Evolutionary conservation across 1,140 invertebrate genomes (phyloP), one percentile per base, ranked within the genome.

Genomic region (Ceratosolen solmsi): DNA sequence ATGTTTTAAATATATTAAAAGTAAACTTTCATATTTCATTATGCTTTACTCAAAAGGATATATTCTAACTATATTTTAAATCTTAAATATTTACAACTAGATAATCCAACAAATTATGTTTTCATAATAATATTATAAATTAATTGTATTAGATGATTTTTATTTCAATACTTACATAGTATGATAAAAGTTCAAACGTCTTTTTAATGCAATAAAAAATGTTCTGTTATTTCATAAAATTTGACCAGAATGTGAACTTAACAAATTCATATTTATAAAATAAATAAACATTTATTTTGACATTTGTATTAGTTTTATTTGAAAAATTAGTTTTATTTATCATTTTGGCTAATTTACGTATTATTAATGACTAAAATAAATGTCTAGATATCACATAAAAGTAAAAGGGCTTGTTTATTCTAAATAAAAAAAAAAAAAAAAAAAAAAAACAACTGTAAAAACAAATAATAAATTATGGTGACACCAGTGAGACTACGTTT

Each of bases 51-150:
- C 27, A 38, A 68, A 68, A 38, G 30, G 1, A 68, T 68, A 17
- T 22, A 68, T 17, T 11, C 33, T 15, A 68, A 68, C 38, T 68
- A 68, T 38, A 68, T 68, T 68, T 68, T 68, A 68, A 68, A 68
- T 38, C 7, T 38, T 68, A 68, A 0, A 63, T 38, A 38, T 38
- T 68, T 38, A n/a, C 15, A 38, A 68, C 3, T n/a, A 38, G 17
- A 1, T 38, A 38, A 38, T 1, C 8, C 0, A 68, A 38, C 17
- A 20, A 65, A 33, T 68, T 33, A 36, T 65, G 33, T n/a, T 68
- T 68, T 36, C 4, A 68, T 38, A 68, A 68, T 38, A 38, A 2
- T 36, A 63, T 20, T 30, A 46, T 46, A 2, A 38, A 20, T 68
- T 25, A 38, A 68, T 38, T 38, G 33, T 38, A 38, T 38, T 68